Base-by-base conservation (phyloP, 2,113 vertebrate genomes). In the Rhipidura dahli region DNA sequence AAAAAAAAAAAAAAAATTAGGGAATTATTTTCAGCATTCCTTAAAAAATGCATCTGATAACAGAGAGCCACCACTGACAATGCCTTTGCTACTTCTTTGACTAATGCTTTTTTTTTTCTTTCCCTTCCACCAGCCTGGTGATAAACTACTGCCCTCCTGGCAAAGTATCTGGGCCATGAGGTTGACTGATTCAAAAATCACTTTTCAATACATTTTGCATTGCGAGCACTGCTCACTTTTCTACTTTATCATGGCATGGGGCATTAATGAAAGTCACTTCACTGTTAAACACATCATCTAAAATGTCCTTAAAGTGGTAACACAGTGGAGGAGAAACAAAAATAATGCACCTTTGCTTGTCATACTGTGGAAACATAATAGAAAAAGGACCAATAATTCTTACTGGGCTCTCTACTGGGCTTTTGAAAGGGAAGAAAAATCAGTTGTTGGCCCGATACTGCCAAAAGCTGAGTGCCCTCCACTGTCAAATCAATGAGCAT, bases 381-480 rank as follows among this genome's bases (percentile, higher is more conserved):
- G 61, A 84, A 83, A 93, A 93, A 80, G 44, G 91, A 91, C 22
- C 27, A 65, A 7, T 54, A 86, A 86, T 22, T 94, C 89, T 95
- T 95, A 91, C 56, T 91, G 84, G 90, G 69, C 81, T 83, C 65
- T 79, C 89, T 87, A 89, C 15, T 1, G 10, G 86, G 83, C 82
- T 92, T 94, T 83, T 95, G 71, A 56, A 93, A 94, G 37, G 89
- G 57, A 88, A 85, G 75, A 60, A 89, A 93, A 91, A 91, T 35
- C 64, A 92, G 31, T 28, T 83, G 78, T 59, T 91, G 91, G 93
- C 91, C 88, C 8, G 0, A 95, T n/a, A 73, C 42, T 73, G 86
- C 83, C 82, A 95, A 83, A 90, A 71, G 61, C 78, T 56, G 75
- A 91, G 77, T 65, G 77, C 92, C 91, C 89, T 96, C 81, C 77